Evolutionary conservation across 2,113 vertebrate genomes (phyloP).

Genomic region (Pachyramphus minor): DNA sequence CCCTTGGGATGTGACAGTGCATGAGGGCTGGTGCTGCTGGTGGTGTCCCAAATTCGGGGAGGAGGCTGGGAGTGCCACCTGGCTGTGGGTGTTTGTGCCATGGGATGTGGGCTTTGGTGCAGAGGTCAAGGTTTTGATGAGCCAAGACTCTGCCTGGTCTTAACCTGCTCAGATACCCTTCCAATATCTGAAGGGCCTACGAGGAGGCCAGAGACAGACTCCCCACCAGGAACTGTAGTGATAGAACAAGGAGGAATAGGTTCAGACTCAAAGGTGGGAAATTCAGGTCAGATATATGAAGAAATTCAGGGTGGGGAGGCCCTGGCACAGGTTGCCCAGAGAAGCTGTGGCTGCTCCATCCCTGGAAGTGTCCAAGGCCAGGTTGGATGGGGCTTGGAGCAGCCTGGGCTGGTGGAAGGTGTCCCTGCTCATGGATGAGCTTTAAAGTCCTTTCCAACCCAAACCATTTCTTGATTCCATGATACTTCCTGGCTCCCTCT

Average conservation of each 20-base stretch:
- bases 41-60: background rate
- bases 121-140: background rate
- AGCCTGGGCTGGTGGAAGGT: background rate
- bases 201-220: background rate
- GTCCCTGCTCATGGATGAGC: background rate
- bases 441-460: background rate
- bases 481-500: background rate
- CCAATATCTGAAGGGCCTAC: background rate
- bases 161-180: background rate
- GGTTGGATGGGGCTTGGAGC: background rate
- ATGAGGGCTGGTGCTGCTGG: fast-evolving
- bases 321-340: background rate
- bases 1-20: fast-evolving
- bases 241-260: background rate
- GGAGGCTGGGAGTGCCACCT: fast-evolving
- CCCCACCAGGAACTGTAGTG: fast-evolving
- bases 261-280: background rate
- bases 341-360: background rate
- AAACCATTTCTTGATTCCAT: background rate
- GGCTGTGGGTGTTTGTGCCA: fast-evolving
- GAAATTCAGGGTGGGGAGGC: background rate
- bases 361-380: background rate
- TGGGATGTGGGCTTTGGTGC: background rate
- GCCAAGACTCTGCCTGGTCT: background rate
- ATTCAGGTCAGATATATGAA: background rate